Percentiles rank a stretch among this genome's conserved stretches.
Conservation (phyloP, 2,888 invertebrate genomes). For the Luperina testacea region DNA sequence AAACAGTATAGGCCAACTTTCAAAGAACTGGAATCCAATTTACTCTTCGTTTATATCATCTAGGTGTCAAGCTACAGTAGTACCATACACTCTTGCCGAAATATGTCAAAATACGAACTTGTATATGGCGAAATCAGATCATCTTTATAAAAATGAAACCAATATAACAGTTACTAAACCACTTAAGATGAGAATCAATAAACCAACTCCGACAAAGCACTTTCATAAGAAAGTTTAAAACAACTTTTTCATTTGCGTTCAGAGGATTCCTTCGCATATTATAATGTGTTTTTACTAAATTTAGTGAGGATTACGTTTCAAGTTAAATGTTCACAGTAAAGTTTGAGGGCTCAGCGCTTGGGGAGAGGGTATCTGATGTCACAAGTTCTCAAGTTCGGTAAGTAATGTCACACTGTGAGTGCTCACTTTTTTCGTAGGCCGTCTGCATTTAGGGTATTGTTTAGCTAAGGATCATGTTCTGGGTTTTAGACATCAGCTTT, state of each 20-base stretch:
- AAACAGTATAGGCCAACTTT: neutral
- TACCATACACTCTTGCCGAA: neutral
- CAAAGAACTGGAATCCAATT: neutral
- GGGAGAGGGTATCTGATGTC: conserved; percentile 50
- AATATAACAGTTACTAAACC: conserved; percentile 24
- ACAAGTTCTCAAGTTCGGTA: conserved; percentile 45
- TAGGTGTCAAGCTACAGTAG: neutral
- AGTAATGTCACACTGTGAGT: conserved; percentile 16
- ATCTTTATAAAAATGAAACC: neutral
- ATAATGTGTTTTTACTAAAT: conserved; percentile 62
- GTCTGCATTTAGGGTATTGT: neutral
- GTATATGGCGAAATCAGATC: neutral
- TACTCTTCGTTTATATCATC: neutral
- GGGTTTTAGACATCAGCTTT: neutral
- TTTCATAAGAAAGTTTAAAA: conserved; percentile 28
- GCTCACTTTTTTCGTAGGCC: conserved; percentile 3
- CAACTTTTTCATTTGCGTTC: conserved; percentile 51
- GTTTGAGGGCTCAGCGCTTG: conserved; percentile 40
- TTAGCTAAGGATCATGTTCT: neutral
- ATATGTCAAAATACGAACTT: too few relatives aligned
- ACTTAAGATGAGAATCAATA: conserved; percentile 27
- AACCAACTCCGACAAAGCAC: conserved; percentile 28
- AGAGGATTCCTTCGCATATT: conserved; percentile 27
- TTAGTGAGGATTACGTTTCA: conserved; percentile 42
- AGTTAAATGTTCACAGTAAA: conserved; percentile 50